phyloP scores from a whole-genome alignment of 2,888 invertebrate species.

The Hecatera dysodea region DNA sequence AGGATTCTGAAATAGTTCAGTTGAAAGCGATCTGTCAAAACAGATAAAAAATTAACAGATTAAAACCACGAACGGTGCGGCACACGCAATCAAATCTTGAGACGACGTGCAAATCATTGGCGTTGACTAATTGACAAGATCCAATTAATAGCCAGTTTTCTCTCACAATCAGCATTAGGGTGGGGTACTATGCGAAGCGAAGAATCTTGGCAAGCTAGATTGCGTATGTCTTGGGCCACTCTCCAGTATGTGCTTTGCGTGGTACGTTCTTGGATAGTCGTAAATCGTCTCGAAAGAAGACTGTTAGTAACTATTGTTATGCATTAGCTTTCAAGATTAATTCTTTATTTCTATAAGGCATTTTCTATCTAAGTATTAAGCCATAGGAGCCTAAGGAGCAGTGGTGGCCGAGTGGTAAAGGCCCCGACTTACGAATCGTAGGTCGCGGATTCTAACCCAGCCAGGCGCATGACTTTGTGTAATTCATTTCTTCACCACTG shows the following conservation, averaged over 20 bases:
- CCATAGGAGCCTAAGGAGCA: too few relatives aligned
- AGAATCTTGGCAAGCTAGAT: constrained; percentile 2
- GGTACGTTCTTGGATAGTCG: neutral
- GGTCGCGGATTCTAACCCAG: too few relatives aligned
- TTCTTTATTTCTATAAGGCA: neutral
- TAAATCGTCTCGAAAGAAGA: neutral
- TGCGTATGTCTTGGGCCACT: neutral
- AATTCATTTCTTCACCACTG: too few relatives aligned
- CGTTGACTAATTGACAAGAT: constrained; percentile 62
- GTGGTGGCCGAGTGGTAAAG: too few relatives aligned
- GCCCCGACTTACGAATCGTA: too few relatives aligned
- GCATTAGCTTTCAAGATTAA: neutral
- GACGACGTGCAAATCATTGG: constrained; percentile 44
- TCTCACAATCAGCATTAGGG: constrained; percentile 39
- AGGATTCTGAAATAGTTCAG: constrained; percentile 45
- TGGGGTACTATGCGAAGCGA: constrained; percentile 17
- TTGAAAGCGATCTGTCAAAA: constrained; percentile 63
- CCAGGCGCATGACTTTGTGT: too few relatives aligned
- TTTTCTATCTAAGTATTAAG: neutral
- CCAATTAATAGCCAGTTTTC: constrained; percentile 58
- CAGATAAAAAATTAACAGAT: constrained; percentile 69
- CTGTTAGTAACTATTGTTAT: neutral
- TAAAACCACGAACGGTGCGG: constrained; percentile 65
- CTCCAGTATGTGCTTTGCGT: neutral
- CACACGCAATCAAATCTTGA: constrained; percentile 70